These are phyloP conservation scores for Limosa lapponica DNA, from an alignment of 2,797 vertebrate genomes.

Conservation along the genomic window DNA sequence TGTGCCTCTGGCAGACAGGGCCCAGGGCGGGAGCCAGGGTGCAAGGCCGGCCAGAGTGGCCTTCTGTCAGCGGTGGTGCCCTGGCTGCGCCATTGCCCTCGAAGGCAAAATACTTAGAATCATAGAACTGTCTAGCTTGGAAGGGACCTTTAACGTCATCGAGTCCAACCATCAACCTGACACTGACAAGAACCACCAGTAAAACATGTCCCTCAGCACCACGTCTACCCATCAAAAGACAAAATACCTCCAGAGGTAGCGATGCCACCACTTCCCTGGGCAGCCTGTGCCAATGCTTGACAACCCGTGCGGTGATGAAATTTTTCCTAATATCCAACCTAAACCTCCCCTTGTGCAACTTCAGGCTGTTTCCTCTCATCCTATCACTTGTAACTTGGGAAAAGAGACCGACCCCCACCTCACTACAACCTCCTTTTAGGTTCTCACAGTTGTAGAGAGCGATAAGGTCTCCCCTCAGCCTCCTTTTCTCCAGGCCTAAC, in stretches of 20 bases:
- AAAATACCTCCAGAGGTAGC: not conserved
- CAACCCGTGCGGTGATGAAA: not conserved
- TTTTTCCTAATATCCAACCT: not conserved
- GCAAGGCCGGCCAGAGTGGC: fast-evolving
- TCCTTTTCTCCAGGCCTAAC: not conserved
- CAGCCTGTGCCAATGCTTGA: not conserved
- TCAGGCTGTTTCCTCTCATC: not conserved
- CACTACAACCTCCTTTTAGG: not conserved
- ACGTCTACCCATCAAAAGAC: not conserved
- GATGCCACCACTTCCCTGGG: too few species aligned
- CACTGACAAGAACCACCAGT: not conserved
- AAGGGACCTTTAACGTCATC: not conserved
- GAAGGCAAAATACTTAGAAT: not conserved
- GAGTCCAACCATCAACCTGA: not conserved
- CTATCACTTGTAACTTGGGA: not conserved
- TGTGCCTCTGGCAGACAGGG: not conserved
- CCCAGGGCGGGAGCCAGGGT: fast-evolving
- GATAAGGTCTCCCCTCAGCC: not conserved
- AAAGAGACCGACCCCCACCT: not conserved
- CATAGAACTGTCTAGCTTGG: not conserved
- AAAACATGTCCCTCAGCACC: not conserved
- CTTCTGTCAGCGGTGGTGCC: not conserved
- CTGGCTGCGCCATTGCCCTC: not conserved
- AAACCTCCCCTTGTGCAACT: not conserved
- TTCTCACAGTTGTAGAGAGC: not conserved